These are phyloP conservation scores for Mustela nigripes DNA, from an alignment of 2,113 vertebrate species.

Conservation along the genomic window DNA sequence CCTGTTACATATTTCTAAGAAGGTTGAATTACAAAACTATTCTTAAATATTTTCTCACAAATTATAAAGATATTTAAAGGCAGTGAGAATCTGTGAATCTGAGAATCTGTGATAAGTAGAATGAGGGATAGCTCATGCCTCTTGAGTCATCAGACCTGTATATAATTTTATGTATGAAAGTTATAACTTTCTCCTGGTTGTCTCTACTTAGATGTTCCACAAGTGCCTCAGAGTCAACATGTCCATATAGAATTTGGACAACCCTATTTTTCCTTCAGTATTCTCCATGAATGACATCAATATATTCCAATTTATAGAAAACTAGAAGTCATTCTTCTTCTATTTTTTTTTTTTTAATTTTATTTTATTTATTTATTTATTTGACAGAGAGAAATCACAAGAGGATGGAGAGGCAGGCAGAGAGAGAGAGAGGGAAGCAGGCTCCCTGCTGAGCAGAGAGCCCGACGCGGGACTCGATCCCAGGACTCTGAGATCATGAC, in stretches of 20 bases:
- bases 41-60: neutral
- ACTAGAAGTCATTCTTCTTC: neutral
- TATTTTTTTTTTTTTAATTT: neutral
- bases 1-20: neutral
- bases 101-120: neutral
- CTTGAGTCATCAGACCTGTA: neutral
- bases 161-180: neutral
- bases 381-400: too few relatives aligned
- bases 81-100: neutral
- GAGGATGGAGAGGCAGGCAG: too few relatives aligned
- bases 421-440: too few relatives aligned
- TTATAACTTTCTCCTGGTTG: neutral
- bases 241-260: neutral
- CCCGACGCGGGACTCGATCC: too few relatives aligned
- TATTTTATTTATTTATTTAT: too few relatives aligned
- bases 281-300: neutral
- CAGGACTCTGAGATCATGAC: too few relatives aligned
- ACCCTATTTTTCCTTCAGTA: neutral
- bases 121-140: neutral
- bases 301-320: neutral
- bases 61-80: neutral
- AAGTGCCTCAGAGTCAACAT: neutral
- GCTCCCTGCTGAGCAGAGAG: too few relatives aligned
- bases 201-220: neutral
- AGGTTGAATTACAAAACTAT: constrained; percentile 32